Conservation (phyloP, 2,888 invertebrate species). For the Halocaridina rubra region DNA sequence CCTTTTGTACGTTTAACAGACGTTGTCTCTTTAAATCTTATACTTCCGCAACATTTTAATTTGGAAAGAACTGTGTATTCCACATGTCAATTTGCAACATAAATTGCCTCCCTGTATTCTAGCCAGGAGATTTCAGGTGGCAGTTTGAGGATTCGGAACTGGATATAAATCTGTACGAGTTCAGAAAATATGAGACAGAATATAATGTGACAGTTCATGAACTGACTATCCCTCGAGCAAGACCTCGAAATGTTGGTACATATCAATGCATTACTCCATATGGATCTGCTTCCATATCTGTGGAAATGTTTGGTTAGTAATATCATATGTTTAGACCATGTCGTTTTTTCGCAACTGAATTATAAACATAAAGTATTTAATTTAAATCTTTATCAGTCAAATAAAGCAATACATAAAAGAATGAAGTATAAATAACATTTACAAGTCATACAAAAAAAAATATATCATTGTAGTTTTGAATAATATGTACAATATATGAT, state of each 20-base stretch:
- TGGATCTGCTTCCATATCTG: constrained; percentile 19
- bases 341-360: not conserved
- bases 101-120: not conserved
- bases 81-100: too few species aligned
- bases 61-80: too few species aligned
- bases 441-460: too few species aligned
- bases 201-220: constrained; percentile 40
- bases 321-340: not conserved
- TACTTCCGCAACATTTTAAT: too few species aligned
- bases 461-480: too few species aligned
- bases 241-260: not conserved
- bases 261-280: constrained; percentile 44
- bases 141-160: constrained; percentile 9
- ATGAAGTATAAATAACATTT: too few species aligned
- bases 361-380: too few species aligned
- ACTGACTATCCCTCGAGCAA: constrained; percentile 4
- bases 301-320: constrained; percentile 31
- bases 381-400: too few species aligned
- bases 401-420: too few species aligned
- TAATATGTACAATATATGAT: too few species aligned
- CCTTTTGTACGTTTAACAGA: too few species aligned
- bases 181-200: not conserved
- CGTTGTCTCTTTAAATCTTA: too few species aligned
- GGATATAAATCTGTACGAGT: not conserved
- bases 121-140: constrained; percentile 8